Evolutionary conservation across 2,888 invertebrate species (phyloP), one percentile per base, ranked within the genome.

Genomic region (Tipula lateralis): DNA sequence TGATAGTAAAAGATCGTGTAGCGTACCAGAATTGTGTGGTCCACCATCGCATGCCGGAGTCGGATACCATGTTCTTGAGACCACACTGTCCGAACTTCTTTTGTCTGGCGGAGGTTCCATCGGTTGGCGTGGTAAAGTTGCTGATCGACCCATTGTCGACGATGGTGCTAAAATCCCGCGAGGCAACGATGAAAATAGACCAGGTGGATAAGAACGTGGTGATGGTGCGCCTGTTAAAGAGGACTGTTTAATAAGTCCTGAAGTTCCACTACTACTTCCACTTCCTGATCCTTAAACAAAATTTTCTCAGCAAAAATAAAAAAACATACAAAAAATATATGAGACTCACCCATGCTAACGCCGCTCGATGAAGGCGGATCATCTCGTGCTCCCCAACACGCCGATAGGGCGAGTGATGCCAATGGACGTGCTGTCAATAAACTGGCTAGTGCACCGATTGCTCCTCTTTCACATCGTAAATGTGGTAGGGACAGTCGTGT

Each of bases 401-500:
- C 91, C 50, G 91, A 91, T 16, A 92, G 87, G 86, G 91, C 91
- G 85, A 92, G 88, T 13, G 91, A 91, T 66, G 91, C 89, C 82
- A 92, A 88, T 13, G 92, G 91, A 83, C 91, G 88, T 84, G 89
- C 89, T 85, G 91, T 89, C 30, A 92, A 89, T 29, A 92, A 87
- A 81, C 90, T 89, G 1, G 92, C 91, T 39, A 92, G 89, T 12
- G 92, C 91, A 84, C 90, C 89, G 13, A 92, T 89, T 4, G 92
- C 92, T 85, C 92, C 91, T 84, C 91, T 89, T 85, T 92, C 92
- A 86, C 92, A 92, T 85, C 92, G 90, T 85, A 92, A 89, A 88
- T 92, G 92, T 9, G 92, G 92, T 86, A 92, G 88, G 86, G 92
- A 91, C 85, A 92, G 87, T 50, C 92, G 90, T 85, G 91, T 91